phyloP scores from a whole-genome alignment of 2,113 vertebrate species.

The Bubalus kerabau region DNA sequence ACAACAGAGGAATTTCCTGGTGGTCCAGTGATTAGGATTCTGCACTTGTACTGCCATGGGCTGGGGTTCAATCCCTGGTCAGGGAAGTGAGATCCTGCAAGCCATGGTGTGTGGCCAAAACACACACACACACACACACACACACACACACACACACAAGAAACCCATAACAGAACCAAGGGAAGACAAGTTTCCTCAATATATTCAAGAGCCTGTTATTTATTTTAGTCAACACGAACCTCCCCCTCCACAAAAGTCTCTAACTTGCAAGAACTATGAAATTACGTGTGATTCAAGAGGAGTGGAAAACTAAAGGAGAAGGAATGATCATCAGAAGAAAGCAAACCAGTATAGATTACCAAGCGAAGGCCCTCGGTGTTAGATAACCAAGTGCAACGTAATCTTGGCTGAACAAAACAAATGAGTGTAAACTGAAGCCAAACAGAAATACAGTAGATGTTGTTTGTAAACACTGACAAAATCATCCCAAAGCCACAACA shows the following conservation, averaged over 20 bases:
- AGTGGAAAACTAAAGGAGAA: constrained; percentile 53
- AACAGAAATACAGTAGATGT: neutral
- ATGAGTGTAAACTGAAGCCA: constrained; percentile 25
- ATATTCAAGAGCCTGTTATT: neutral
- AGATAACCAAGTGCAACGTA: constrained; percentile 48
- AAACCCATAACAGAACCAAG: neutral
- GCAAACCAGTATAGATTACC: constrained; percentile 16
- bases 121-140: neutral
- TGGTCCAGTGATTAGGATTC: neutral
- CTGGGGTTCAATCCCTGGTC: neutral
- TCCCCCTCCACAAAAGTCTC: neutral
- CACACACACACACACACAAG: neutral
- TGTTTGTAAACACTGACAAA: constrained; percentile 37
- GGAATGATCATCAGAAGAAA: constrained; percentile 22
- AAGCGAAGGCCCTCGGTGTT: neutral
- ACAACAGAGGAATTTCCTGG: neutral
- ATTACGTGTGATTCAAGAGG: constrained; percentile 13
- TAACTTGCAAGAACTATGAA: neutral
- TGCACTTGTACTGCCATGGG: neutral
- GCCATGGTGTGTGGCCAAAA: neutral
- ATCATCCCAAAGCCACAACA: constrained; percentile 27
- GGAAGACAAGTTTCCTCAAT: neutral
- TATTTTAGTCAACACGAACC: neutral
- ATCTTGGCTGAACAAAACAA: constrained; percentile 46
- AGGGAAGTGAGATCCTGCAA: neutral